Percentiles rank a stretch among this genome's conserved stretches.
phyloP scores from a whole-genome alignment of 2,797 vertebrate genomes.

The Liparis tanakae region DNA sequence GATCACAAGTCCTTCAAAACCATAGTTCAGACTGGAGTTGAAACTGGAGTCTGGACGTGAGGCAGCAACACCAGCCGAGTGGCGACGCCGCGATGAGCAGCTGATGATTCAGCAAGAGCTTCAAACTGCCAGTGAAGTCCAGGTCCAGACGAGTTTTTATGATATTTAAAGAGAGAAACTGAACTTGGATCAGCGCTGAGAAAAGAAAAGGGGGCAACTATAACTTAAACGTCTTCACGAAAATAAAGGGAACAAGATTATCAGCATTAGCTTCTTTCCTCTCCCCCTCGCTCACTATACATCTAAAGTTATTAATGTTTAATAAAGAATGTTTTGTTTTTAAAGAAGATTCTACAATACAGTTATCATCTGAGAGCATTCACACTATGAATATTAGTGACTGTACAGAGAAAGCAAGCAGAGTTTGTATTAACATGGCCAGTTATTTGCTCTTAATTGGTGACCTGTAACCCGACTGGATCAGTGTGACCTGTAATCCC shows the following conservation, averaged over 20 bases:
- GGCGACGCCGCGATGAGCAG: slow-evolving; percentile 24
- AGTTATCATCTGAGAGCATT: slow-evolving; percentile 56
- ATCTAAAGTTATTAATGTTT: slow-evolving; percentile 69
- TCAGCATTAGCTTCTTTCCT: slow-evolving; percentile 61
- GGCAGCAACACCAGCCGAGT: slow-evolving; percentile 31
- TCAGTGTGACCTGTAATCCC: slow-evolving; percentile 82
- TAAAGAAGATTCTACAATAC: slow-evolving; percentile 58
- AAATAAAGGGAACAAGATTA: slow-evolving; percentile 76
- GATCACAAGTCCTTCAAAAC: slow-evolving; percentile 37
- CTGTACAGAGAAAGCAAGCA: slow-evolving; percentile 73
- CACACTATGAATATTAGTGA: slow-evolving; percentile 67
- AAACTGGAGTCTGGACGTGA: slow-evolving; percentile 42
- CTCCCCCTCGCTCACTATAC: slow-evolving; percentile 60
- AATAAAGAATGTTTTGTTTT: slow-evolving; percentile 72
- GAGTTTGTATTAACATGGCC: slow-evolving; percentile 82
- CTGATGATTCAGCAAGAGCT: slow-evolving; percentile 2
- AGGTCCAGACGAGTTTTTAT: slow-evolving; percentile 26
- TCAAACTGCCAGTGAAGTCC: slow-evolving; percentile 44
- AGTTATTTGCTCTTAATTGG: slow-evolving; percentile 88
- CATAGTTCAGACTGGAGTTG: slow-evolving; percentile 18
- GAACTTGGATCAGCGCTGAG: slow-evolving; percentile 21
- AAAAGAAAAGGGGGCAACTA: slow-evolving; percentile 30
- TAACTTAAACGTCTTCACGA: slow-evolving; percentile 47
- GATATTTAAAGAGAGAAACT: slow-evolving; percentile 32
- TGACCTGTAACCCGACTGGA: slow-evolving; percentile 79